Percentiles rank a stretch among this genome's conserved stretches.
These are phyloP conservation scores for Drosophila niveifrons DNA, from an alignment of 2,888 invertebrate genomes.

Conservation along the genomic window DNA sequence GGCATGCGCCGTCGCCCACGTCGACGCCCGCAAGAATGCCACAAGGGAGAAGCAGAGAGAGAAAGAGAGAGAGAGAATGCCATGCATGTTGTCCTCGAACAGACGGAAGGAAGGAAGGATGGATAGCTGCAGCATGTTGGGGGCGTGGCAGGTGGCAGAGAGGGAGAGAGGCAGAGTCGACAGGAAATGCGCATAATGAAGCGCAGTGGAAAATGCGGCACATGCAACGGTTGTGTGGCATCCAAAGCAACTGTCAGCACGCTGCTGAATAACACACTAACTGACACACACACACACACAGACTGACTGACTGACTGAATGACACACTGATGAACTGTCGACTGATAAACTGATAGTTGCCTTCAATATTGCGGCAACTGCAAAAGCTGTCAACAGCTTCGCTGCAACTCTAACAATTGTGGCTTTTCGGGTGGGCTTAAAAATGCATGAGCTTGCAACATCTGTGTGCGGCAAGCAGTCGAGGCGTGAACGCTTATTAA, in stretches of 20 bases:
- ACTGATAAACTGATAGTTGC: not conserved
- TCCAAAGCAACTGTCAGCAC: conserved; percentile 41
- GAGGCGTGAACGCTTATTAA: conserved; percentile 21
- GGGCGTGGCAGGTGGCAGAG: conserved; percentile 9
- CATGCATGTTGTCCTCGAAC: conserved; percentile 55
- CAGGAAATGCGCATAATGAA: conserved; percentile 76
- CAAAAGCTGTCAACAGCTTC: conserved; percentile 33
- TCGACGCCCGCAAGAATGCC: conserved; percentile 56
- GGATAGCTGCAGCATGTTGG: conserved; percentile 32
- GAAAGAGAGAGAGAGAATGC: conserved; percentile 27
- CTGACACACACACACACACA: conserved; percentile 1
- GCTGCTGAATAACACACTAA: conserved; percentile 43
- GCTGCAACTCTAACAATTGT: conserved; percentile 40
- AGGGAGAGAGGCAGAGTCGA: conserved; percentile 6
- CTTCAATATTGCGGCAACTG: conserved; percentile 47
- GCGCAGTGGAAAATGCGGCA: conserved; percentile 67
- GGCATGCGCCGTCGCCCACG: conserved; percentile 43
- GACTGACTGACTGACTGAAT: conserved; percentile 7
- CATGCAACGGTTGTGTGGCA: conserved; percentile 50
- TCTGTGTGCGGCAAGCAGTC: not conserved
- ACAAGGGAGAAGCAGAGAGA: conserved; percentile 21
- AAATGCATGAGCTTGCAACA: conserved; percentile 24
- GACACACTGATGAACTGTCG: conserved; percentile 10
- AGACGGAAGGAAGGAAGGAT: conserved; percentile 49
- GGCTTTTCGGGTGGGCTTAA: conserved; percentile 23